Evolutionary conservation across 2,888 invertebrate species (phyloP).

Genomic region (Platycheirus rosarum): DNA sequence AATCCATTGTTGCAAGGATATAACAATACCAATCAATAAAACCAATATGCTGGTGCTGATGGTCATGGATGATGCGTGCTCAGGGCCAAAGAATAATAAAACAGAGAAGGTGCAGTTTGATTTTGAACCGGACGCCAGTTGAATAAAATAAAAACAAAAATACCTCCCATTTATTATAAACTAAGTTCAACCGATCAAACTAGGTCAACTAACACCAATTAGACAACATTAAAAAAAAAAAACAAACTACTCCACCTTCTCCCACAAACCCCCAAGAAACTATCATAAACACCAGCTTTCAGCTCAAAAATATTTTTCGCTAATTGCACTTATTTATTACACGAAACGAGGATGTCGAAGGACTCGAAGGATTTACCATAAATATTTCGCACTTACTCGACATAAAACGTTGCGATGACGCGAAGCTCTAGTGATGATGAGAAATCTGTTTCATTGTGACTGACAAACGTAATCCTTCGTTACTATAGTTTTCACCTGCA

Average conservation of each 20-base stretch:
- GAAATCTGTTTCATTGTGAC: slow-evolving; percentile 49
- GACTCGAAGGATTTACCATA: slow-evolving; percentile 49
- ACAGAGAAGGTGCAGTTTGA: no score
- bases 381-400: slow-evolving; percentile 48
- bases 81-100: no score
- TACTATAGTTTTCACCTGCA: slow-evolving; percentile 8
- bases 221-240: slow-evolving; percentile 47
- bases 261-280: slow-evolving; percentile 4
- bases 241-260: background rate
- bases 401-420: slow-evolving; percentile 32
- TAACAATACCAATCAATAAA: slow-evolving; percentile 58
- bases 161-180: no score
- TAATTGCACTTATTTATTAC: slow-evolving; percentile 68
- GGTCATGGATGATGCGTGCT: slow-evolving; percentile 55
- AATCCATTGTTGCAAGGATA: slow-evolving; percentile 55
- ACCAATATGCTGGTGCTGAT: slow-evolving; percentile 31
- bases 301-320: slow-evolving; percentile 23
- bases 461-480: slow-evolving; percentile 48
- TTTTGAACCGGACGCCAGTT: slow-evolving; percentile 16
- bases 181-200: slow-evolving; percentile 9
- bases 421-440: slow-evolving; percentile 32
- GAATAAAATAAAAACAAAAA: background rate
- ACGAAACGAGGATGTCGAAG: slow-evolving; percentile 6
- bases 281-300: no score
- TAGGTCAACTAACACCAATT: slow-evolving; percentile 61